Base-by-base conservation (phyloP, 2,888 invertebrate species). In the Tinea pellionella region DNA sequence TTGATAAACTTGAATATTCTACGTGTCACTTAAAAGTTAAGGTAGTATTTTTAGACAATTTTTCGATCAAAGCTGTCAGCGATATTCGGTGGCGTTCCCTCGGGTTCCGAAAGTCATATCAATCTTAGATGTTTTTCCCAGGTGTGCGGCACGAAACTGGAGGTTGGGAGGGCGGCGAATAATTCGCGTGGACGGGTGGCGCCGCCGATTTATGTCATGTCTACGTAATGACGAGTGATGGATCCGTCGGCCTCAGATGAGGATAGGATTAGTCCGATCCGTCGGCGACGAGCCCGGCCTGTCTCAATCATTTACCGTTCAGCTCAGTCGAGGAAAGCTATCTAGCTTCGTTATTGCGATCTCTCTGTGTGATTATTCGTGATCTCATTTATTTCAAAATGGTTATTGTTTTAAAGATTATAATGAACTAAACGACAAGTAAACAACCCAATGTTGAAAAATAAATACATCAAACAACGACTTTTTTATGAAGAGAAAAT, bases 221-320 rank as follows among this genome's bases (percentile, higher is more conserved):
- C 75, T 70, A 70, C 72, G 67, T 84, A 85, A 85, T 85, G 80
- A 82, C 79, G 81, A 85, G 80, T 79, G 83, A 85, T 84, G 82
- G 80, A 76, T 77, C 69, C 69, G 51, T 55, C 56, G 60, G 37
- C 67, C 70, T 73, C 75, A 78, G 75, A 79, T 78, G 77, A 78
- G 73, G 74, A 77, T 77, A 73, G 77, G 77, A 78, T 78, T 80
- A 79, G 71, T 70, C 70, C 71, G 74, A 69, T 74, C 72, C 59
- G 13, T 51, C 30, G 13, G 30, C 43, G 32, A 13, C 55, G 16
- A 18, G 47, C 57, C 56, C 47, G 11, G 29, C 60, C 15, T 43
- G 29, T 43, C 58, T 32, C 59, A 16, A 59, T 47, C 59, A 59
- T 47, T 59, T 59, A 59, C 47, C 30, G 58, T 42, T 41, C 41